Evolutionary conservation across 2,888 invertebrate genomes (phyloP).

Genomic region (Apotomis capreana): DNA sequence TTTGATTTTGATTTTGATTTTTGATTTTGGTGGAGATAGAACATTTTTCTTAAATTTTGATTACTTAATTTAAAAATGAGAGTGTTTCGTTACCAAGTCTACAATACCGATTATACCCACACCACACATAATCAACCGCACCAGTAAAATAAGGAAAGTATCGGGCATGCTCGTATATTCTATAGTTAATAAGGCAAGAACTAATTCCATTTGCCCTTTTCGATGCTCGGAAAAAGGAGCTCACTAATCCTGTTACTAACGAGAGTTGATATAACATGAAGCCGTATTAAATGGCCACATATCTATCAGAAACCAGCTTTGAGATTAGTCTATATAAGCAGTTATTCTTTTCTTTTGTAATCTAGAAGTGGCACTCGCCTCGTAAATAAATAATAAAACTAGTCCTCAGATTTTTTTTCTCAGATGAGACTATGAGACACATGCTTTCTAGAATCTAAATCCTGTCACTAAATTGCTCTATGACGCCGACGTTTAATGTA

Average conservation of each 20-base stretch:
- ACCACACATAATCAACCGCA: neutral
- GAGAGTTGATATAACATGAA: conserved; percentile 15
- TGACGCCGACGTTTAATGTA: no score
- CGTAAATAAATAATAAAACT: no score
- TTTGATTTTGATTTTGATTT: no score
- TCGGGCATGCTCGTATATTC: neutral
- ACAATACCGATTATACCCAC: neutral
- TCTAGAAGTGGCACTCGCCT: neutral
- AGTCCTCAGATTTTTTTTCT: no score
- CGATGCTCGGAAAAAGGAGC: conserved; percentile 24
- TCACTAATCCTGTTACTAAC: conserved; percentile 24
- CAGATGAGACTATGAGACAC: no score
- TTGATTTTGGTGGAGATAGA: no score
- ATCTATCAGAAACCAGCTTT: conserved; percentile 24
- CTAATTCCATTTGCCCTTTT: conserved; percentile 33
- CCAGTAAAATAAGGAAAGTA: conserved; percentile 2
- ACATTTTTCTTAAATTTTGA: no score
- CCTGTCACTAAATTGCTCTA: no score
- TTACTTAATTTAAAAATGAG: no score
- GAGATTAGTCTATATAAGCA: neutral
- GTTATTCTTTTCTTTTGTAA: conserved; percentile 15
- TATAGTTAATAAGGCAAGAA: conserved; percentile 19
- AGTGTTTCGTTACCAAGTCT: neutral
- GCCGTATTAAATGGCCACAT: conserved; percentile 24
- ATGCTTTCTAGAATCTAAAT: no score